Evolutionary conservation across 2,888 invertebrate species (phyloP), one percentile per base, ranked within the genome.

Genomic region (Euphydryas editha): DNA sequence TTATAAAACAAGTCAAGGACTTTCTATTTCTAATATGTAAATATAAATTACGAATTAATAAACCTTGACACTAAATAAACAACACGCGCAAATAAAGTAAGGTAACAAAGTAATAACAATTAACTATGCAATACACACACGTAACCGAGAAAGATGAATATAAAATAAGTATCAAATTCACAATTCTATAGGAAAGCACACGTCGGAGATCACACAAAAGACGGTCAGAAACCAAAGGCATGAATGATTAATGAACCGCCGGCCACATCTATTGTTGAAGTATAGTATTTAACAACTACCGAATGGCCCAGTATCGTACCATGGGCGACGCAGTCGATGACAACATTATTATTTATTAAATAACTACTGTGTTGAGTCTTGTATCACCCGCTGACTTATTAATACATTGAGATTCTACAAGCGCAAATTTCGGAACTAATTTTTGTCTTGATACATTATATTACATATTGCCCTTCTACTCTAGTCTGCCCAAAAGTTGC

Each of bases 221-320:
- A 79, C 83, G 86, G 90, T 87, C 87, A 86, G 82, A 82, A 82
- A 76, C 82, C 82, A 80, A 83, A 81, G 71, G 72, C 75, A 76
- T 92, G 83, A 86, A 92, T 88, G 83, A 83, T 89, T 92, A 88
- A 91, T 90, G 86, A 81, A 71, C 68, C 74, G 73, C 81, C 78
- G 81, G 80, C 86, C 86, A 85, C 85, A 81, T 85, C 86, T 86
- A 90, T 91, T 92, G 92, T 92, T 83, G 82, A 86, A 89, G 86
- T 90, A 90, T 88, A n/a, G n/a, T n/a, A n/a, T n/a, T 90, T 89
- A 86, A 87, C 86, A 81, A 85, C 85, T 81, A 83, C 49, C 81
- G 83, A 82, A 76, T 78, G 78, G 76, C 72, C 64, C 72, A 79
- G 82, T 81, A 82, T 81, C 81, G 69, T 70, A 72, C 72, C 58